These are phyloP conservation scores for Campoletis sonorensis DNA, from an alignment of 1,140 invertebrate species.

Conservation along the genomic window DNA sequence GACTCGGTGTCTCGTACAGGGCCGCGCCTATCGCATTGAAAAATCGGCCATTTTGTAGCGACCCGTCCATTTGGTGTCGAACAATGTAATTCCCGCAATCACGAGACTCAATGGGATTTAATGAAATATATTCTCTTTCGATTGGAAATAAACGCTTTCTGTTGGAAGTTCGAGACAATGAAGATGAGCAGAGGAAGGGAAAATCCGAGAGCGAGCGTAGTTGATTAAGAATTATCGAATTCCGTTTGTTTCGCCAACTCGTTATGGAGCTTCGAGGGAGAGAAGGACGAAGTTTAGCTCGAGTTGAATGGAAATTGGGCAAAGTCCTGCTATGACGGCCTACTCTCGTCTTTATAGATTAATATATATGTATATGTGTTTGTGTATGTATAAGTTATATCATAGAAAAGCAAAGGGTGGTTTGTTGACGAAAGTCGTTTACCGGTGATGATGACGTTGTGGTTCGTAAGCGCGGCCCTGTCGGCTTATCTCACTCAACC, in stretches of 20 bases:
- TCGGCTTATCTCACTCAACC: constrained; percentile 51
- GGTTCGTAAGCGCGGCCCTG: constrained; percentile 58
- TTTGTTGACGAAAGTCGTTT: constrained; percentile 1
- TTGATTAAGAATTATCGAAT: constrained; percentile 42
- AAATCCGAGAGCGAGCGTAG: neutral
- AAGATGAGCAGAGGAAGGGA: no score
- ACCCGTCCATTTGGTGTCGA: constrained; percentile 30
- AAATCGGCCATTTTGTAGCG: constrained; percentile 50
- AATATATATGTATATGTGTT: no score
- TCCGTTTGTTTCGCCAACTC: constrained; percentile 40
- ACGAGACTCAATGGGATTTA: neutral
- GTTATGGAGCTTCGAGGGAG: constrained; percentile 12
- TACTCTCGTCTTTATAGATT: no score
- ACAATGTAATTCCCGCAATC: neutral
- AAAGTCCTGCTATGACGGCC: neutral
- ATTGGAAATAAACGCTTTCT: no score
- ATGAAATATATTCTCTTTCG: neutral
- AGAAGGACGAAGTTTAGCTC: neutral
- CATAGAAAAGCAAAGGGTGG: constrained; percentile 45
- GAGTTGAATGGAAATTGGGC: constrained; percentile 12
- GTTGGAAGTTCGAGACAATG: no score
- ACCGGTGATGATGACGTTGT: constrained; percentile 4
- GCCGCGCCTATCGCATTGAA: neutral
- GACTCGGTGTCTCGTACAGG: neutral
- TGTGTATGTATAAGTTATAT: constrained; percentile 2